phyloP scores from a whole-genome alignment of 2,888 invertebrate species.

The Lacanobia oleracea region DNA sequence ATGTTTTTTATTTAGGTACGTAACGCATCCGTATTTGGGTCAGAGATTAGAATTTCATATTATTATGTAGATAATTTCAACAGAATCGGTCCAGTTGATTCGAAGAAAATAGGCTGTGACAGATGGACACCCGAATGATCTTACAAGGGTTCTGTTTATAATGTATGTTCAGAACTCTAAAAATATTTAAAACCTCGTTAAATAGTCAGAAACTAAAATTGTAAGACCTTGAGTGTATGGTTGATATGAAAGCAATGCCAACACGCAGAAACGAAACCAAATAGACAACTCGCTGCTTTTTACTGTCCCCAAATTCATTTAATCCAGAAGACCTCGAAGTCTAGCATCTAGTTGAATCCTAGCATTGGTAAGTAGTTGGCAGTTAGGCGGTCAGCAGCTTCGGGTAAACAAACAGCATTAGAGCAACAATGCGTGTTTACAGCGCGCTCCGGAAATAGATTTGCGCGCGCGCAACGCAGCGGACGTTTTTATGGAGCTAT shows the following conservation, averaged over 20 bases:
- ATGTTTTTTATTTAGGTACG: no score
- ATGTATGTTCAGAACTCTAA: no score
- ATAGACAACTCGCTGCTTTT: neutral
- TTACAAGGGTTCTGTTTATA: no score
- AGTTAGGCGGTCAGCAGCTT: conserved; percentile 54
- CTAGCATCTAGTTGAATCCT: conserved; percentile 5
- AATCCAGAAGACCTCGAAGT: conserved; percentile 8
- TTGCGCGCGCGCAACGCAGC: conserved; percentile 52
- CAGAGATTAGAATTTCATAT: no score
- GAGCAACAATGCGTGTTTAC: conserved; percentile 70
- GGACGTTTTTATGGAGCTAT: conserved; percentile 44
- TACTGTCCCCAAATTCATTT: neutral
- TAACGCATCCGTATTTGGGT: no score
- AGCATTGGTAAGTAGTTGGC: conserved; percentile 21
- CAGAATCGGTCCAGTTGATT: no score
- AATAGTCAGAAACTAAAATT: neutral
- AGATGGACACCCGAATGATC: no score
- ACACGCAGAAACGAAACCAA: neutral
- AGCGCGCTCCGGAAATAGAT: conserved; percentile 62
- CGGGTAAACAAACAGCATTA: conserved; percentile 69
- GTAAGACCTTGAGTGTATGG: neutral
- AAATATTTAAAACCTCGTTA: neutral
- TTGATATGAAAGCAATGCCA: neutral
- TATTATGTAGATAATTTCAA: no score
- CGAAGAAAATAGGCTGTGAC: no score